phyloP scores from a whole-genome alignment of 2,888 invertebrate genomes.

The Heliconius hortense region DNA sequence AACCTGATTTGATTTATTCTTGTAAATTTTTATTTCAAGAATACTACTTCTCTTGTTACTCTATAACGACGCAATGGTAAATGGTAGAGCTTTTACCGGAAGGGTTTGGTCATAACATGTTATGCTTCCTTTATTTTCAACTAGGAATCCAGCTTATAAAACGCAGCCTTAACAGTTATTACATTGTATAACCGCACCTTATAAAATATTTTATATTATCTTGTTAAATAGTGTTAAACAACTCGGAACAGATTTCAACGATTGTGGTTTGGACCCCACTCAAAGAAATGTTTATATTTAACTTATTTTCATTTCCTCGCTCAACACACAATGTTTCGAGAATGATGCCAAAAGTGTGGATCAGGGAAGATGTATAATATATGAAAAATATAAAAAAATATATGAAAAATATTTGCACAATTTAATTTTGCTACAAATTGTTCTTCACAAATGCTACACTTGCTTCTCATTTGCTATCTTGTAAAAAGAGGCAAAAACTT shows the following conservation, averaged over 20 bases:
- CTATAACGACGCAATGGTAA: background rate
- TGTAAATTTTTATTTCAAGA: background rate
- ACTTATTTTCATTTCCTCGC: background rate
- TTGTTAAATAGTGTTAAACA: background rate
- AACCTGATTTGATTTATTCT: background rate
- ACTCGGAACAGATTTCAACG: too few species aligned
- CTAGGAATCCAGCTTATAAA: slow-evolving; percentile 11
- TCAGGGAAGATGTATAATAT: background rate
- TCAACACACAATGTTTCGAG: background rate
- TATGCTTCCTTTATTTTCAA: slow-evolving; percentile 17
- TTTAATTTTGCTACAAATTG: background rate
- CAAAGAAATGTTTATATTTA: background rate
- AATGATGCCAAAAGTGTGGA: background rate
- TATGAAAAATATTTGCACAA: background rate
- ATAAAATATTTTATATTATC: background rate
- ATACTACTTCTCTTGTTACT: background rate
- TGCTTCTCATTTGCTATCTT: background rate
- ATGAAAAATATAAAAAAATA: too few species aligned
- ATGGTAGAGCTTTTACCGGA: slow-evolving; percentile 1
- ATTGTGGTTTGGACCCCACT: background rate
- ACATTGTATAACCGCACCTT: background rate
- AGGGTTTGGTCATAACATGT: slow-evolving; percentile 13
- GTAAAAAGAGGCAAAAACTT: background rate
- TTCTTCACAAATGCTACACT: background rate
- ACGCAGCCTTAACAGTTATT: slow-evolving; percentile 2